Conservation (phyloP, 1,140 invertebrate species). For the Microplitis mediator region DNA sequence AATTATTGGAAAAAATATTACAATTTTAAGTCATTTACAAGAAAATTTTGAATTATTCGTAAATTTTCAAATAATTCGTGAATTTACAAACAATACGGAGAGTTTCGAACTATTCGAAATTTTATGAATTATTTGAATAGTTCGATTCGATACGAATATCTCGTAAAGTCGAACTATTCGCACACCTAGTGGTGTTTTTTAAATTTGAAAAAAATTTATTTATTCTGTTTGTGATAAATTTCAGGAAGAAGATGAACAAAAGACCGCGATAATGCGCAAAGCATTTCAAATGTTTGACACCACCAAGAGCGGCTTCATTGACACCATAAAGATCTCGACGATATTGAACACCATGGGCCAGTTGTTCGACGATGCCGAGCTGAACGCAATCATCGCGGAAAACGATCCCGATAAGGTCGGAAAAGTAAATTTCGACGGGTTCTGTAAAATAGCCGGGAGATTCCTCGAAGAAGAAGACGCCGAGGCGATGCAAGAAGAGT, state of each 20-base stretch:
- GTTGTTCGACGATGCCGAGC: slow-evolving; percentile 85
- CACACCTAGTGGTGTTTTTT: too few relatives aligned
- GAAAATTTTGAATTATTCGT: too few relatives aligned
- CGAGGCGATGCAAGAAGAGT: slow-evolving; percentile 91
- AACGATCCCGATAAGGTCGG: slow-evolving; percentile 84
- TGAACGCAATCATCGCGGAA: slow-evolving; percentile 81
- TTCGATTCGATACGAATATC: too few relatives aligned
- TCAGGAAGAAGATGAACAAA: slow-evolving; percentile 80
- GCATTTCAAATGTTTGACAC: slow-evolving; percentile 96
- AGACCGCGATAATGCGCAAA: slow-evolving; percentile 86
- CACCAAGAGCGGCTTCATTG: slow-evolving; percentile 86
- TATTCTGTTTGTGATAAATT: slow-evolving; percentile 36
- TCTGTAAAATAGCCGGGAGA: slow-evolving; percentile 86
- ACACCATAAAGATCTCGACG: slow-evolving; percentile 86
- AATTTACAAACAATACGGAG: too few relatives aligned
- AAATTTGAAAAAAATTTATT: not conserved
- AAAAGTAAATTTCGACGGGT: slow-evolving; percentile 92
- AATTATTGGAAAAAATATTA: too few relatives aligned
- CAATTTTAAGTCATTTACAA: too few relatives aligned
- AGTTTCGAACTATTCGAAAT: too few relatives aligned
- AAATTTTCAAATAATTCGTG: too few relatives aligned
- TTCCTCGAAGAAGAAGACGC: slow-evolving; percentile 91
- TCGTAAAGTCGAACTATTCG: too few relatives aligned
- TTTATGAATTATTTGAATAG: too few relatives aligned
- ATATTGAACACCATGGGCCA: slow-evolving; percentile 94